These are phyloP conservation scores for Pantala flavescens DNA, from an alignment of 1,140 invertebrate species.

Conservation along the genomic window DNA sequence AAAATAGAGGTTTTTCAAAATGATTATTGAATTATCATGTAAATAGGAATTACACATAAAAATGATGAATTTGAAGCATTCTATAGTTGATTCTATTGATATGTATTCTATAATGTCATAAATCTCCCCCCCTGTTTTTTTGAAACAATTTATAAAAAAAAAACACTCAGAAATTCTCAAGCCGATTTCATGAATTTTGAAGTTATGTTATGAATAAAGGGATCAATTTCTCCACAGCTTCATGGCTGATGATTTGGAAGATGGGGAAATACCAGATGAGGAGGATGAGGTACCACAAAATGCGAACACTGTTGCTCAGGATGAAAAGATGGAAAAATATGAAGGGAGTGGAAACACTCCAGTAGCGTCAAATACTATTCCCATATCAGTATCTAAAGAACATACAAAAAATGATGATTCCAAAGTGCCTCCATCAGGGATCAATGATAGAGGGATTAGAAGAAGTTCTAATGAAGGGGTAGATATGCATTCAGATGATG, in stretches of 20 bases:
- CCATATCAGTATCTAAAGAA: not conserved
- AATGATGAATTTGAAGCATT: too few species aligned
- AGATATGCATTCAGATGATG: not conserved
- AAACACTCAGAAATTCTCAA: too few species aligned
- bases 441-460: not conserved
- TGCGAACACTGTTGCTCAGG: not conserved
- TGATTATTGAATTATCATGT: too few species aligned
- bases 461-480: not conserved
- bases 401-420: not conserved
- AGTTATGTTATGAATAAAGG: not conserved
- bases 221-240: constrained; percentile 8
- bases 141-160: too few species aligned
- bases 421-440: not conserved
- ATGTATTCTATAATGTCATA: too few species aligned
- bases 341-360: not conserved
- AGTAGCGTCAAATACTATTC: too few species aligned
- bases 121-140: too few species aligned
- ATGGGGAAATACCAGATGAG: constrained; percentile 49
- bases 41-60: too few species aligned
- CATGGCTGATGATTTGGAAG: constrained; percentile 42
- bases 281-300: constrained; percentile 30
- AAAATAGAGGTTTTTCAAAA: too few species aligned
- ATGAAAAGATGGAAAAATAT: not conserved
- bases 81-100: too few species aligned
- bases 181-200: too few species aligned